Percentiles rank a stretch among this genome's conserved stretches.
phyloP scores from a whole-genome alignment of 2,797 vertebrate species.

The Enteromius radiatus region DNA sequence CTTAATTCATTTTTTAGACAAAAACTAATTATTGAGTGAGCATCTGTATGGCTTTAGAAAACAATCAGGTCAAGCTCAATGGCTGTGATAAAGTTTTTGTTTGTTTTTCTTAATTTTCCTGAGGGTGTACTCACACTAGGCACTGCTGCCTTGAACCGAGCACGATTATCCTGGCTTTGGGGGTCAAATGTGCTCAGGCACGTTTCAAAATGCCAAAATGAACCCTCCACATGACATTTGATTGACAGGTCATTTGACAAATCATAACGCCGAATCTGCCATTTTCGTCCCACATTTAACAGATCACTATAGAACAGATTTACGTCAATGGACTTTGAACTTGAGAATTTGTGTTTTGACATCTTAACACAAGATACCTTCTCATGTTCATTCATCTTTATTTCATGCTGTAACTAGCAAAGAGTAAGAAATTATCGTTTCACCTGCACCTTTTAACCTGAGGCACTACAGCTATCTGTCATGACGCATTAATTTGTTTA shows the following conservation, averaged over 20 bases:
- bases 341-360: neutral
- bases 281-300: neutral
- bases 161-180: too few relatives aligned
- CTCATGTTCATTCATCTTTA: neutral
- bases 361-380: neutral
- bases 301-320: neutral
- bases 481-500: neutral
- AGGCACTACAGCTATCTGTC: neutral
- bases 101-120: too few relatives aligned
- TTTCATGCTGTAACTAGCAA: neutral
- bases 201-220: neutral
- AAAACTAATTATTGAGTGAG: neutral
- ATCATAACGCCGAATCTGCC: neutral
- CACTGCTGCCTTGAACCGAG: too few relatives aligned
- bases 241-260: neutral
- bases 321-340: neutral
- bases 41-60: neutral
- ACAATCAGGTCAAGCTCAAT: neutral
- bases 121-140: neutral
- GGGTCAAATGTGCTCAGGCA: too few relatives aligned
- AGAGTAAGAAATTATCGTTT: neutral
- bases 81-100: neutral
- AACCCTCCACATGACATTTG: neutral
- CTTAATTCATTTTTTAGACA: neutral
- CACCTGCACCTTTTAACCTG: too few relatives aligned